Base-by-base conservation (phyloP, 2,888 invertebrate genomes). In the Plagodis pulveraria region DNA sequence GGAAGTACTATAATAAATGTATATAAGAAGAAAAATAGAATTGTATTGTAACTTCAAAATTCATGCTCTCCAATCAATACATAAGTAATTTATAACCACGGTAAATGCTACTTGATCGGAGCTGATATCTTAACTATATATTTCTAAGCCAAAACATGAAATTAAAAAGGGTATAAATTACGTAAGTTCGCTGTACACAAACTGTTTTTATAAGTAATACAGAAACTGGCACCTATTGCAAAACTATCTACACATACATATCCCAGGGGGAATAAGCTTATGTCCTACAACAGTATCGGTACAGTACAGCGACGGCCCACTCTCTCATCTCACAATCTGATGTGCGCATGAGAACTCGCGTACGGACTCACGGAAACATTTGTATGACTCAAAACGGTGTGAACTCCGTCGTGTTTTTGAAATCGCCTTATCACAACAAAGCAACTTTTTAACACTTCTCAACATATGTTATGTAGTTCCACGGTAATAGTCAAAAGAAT, bases 341-440 rank as follows among this genome's bases (percentile, higher is more conserved):
- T 86, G 80, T 71, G 74, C 80, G 84, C 86, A 85, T 89, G 89
- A 87, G 89, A 89, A 89, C 84, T 82, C 73, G 81, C 80, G 71
- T 78, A 68, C 74, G 71, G 67, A 71, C 73, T 74, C 76, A 77
- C 74, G 73, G 77, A 81, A 81, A 80, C 77, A 76, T 80, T 73
- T 69, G 72, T 78, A 77, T 81, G 80, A 81, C 81, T 84, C 79
- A 81, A 76, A 76, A 72, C 71, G 76, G 79, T 84, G 81, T 83
- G 81, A 84, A 83, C 78, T 71, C 65, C 62, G 65, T 56, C 44
- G 50, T 45, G 47, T 44, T 69, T 69, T 55, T 67, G 38, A 55
- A 66, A 60, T 58, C 65, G 57, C 59, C 56, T 69, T 70, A 71
- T 72, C 67, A 62, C 56, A 63, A 54, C 55, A 68, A 67, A 66